Base-by-base conservation (phyloP, 2,113 vertebrate genomes). In the Zosterops japonicus region DNA sequence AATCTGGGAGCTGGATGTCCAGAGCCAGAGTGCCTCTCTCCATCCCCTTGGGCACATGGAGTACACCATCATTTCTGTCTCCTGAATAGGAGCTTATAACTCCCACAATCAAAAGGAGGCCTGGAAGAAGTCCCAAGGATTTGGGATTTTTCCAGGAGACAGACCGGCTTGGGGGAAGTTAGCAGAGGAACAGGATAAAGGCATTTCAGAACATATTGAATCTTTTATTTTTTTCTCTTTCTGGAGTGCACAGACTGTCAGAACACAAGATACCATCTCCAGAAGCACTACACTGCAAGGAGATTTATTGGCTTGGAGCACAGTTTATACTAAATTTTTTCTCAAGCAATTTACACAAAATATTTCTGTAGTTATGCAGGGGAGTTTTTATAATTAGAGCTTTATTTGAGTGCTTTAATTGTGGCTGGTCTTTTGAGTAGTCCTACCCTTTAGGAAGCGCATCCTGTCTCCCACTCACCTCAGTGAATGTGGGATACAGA, bases 191-290 rank as follows among this genome's bases (percentile, higher is more conserved):
- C 90, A 90, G 93, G 87, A 94, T 93, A 95, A 93, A 91, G 90
- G 78, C 85, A 89, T 91, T 87, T 64, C 33, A 53, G 96, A 95
- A 94, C 95, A 95, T 96, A 95, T 92, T 95, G 95, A 94, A 81
- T 56, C 67, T 70, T 59, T 75, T 71, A 17, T 25, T 79, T 84
- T 68, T 69, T 16, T 9, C 59, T 81, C 85, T 85, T 82, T 93
- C 89, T 91, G 89, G 77, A 94, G 81, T 31, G 49, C 59, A 42
- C 74, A 95, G 91, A n/a, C 77, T 60, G 84, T 28, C 71, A 70
- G 71, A 90, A 77, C 42, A 2, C 2, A 27, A 82, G 84, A 64
- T 78, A 15, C 29, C 3, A 4, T 79, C 94, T 93, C 93, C 63
- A 13, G 93, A 68, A 93, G 61, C 93, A 24, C 69, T 56, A 9